Conservation (phyloP, 2,888 invertebrate genomes). For the Eristalinus aeneus region DNA sequence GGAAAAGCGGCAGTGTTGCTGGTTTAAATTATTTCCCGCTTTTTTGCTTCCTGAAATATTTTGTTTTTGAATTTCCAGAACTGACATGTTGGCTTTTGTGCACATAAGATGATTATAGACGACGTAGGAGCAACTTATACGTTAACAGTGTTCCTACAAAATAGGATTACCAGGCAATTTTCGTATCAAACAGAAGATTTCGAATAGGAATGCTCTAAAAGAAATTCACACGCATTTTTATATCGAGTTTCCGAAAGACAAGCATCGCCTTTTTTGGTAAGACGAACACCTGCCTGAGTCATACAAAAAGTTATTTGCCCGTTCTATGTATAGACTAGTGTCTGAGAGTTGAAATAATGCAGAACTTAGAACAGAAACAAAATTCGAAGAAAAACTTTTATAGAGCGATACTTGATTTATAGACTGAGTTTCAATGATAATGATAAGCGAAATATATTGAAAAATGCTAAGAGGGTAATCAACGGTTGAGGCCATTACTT, state of each 20-base stretch:
- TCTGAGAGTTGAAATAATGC: neutral
- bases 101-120: neutral
- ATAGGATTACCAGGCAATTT: neutral
- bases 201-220: neutral
- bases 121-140: neutral
- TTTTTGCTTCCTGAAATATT: neutral
- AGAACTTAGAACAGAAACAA: neutral
- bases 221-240: neutral
- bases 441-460: too few relatives aligned
- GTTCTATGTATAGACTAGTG: neutral
- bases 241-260: neutral
- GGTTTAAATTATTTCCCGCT: neutral
- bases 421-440: too few relatives aligned
- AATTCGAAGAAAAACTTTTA: too few relatives aligned
- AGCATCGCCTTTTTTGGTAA: neutral
- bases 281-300: neutral
- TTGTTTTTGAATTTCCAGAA: neutral
- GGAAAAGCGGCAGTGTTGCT: neutral
- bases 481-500: too few relatives aligned
- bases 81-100: neutral
- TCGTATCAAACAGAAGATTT: neutral
- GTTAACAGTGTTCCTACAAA: neutral
- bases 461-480: too few relatives aligned
- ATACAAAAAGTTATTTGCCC: neutral
- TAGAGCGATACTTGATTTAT: too few relatives aligned